Evolutionary conservation across 2,113 vertebrate genomes (phyloP).

Genomic region (Hippocampus zosterae): DNA sequence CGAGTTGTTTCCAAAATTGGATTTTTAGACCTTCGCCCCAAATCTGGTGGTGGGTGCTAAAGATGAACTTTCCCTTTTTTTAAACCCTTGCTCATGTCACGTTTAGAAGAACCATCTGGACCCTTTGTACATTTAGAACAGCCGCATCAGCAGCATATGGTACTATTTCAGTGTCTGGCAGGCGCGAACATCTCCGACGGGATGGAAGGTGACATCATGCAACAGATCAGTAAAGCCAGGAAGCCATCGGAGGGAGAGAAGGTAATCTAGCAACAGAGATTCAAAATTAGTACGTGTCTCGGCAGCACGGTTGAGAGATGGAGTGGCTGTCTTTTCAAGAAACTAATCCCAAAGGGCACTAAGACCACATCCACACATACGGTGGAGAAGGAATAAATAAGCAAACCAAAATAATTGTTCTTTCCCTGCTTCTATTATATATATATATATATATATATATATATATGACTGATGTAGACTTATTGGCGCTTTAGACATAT

Average conservation of each 20-base stretch:
- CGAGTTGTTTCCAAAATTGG: slow-evolving; percentile 34
- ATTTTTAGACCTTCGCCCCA: slow-evolving; percentile 47
- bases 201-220: slow-evolving; percentile 58
- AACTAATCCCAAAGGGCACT: too few relatives aligned
- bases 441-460: too few relatives aligned
- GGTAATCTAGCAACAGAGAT: not conserved
- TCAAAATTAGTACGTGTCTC: not conserved
- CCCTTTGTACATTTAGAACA: slow-evolving; percentile 58
- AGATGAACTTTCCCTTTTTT: slow-evolving; percentile 31
- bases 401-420: too few relatives aligned
- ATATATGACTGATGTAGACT: too few relatives aligned
- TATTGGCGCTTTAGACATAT: too few relatives aligned
- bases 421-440: too few relatives aligned
- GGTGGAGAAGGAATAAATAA: too few relatives aligned
- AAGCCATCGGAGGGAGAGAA: not conserved
- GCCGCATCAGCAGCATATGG: slow-evolving; percentile 63
- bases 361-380: too few relatives aligned
- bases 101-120: slow-evolving; percentile 68
- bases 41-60: slow-evolving; percentile 35
- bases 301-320: too few relatives aligned
- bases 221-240: slow-evolving; percentile 25
- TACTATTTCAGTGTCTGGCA: slow-evolving; percentile 61
- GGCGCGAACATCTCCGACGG: slow-evolving; percentile 39
- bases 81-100: slow-evolving; percentile 29
- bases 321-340: too few relatives aligned